A percentile compares a stretch with the other conserved stretches of the same genome.
Evolutionary conservation across 2,797 vertebrate species (phyloP).

Genomic region (Chrosomus eos): DNA sequence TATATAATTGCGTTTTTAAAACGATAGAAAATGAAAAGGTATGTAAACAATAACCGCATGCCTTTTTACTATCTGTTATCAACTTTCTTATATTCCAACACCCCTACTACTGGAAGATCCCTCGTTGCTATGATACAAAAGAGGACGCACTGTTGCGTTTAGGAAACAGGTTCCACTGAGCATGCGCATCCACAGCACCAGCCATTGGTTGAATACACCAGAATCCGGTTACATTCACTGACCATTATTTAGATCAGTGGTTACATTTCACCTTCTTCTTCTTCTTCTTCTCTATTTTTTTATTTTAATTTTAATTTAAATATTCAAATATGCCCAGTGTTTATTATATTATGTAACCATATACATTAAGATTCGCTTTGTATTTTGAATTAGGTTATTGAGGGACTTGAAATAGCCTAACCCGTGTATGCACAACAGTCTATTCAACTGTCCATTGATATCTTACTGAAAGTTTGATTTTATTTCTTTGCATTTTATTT

Average conservation of each 20-base stretch:
- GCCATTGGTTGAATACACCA: not conserved
- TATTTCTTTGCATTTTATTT: not conserved
- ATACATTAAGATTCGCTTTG: not conserved
- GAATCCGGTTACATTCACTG: not conserved
- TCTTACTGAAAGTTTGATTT: not conserved
- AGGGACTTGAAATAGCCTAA: not conserved
- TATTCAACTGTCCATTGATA: not conserved
- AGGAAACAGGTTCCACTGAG: constrained; percentile 7
- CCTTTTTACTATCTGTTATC: not conserved
- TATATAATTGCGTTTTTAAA: not conserved
- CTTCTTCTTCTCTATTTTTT: not conserved
- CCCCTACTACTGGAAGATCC: constrained; percentile 60
- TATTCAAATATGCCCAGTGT: not conserved
- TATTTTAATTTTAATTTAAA: too few relatives aligned
- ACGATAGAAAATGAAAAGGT: accelerated
- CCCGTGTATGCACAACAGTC: not conserved
- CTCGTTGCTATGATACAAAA: constrained; percentile 72
- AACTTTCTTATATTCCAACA: not conserved
- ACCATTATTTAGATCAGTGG: too few relatives aligned
- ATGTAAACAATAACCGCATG: not conserved
- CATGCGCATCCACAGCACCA: not conserved
- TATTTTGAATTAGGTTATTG: not conserved
- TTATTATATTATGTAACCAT: not conserved
- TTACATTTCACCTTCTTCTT: not conserved
- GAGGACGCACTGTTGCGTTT: constrained; percentile 50